Evolutionary conservation across 2,113 vertebrate species (phyloP), one percentile per base, ranked within the genome.

Genomic region (Nansenia antarctica): DNA sequence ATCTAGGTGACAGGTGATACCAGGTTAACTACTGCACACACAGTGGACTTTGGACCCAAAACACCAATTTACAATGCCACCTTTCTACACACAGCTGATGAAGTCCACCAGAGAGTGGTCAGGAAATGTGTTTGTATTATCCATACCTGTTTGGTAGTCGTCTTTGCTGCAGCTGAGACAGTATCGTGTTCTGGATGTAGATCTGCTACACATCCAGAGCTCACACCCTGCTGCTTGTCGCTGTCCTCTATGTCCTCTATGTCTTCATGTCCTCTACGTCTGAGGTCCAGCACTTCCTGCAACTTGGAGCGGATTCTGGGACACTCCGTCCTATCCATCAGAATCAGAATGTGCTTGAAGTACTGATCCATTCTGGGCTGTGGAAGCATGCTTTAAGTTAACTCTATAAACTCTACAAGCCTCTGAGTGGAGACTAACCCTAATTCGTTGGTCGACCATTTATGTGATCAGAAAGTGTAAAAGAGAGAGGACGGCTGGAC

Each of bases 301-400:
- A 96, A 81, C 95, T 95, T 95, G 69, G 95, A 94, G 57, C 94
- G 93, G 54, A 96, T 96, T 29, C 94, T 90, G 35, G 95, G 95
- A 1, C 94, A 96, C 0, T 94, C 95, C 74, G 95, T 96, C 72
- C 90, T 94, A 76, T 96, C 94, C 81, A 96, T 95, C 39, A 96
- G 93, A 8, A 96, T 95, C 73, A 93, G 94, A 94, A 96, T 94
- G 77, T 95, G 94, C 74, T 92, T 92, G 74, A 95, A 96, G 81
- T 96, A 96, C 79, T 96, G 94, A 87, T 96, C 94, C 95, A 96
- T 96, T 3, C 94, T 92, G 18, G 95, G 94, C 95, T 96, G 70
- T 0, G 69, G 8, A 70, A 20, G 70, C 20, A 69, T 47, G 22
- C 2, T n/a, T n/a, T n/a, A n/a, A n/a, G n/a, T n/a, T n/a, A n/a